These are phyloP conservation scores for Orientallactaga bullata DNA, from an alignment of 2,113 vertebrate genomes.

Conservation along the genomic window DNA sequence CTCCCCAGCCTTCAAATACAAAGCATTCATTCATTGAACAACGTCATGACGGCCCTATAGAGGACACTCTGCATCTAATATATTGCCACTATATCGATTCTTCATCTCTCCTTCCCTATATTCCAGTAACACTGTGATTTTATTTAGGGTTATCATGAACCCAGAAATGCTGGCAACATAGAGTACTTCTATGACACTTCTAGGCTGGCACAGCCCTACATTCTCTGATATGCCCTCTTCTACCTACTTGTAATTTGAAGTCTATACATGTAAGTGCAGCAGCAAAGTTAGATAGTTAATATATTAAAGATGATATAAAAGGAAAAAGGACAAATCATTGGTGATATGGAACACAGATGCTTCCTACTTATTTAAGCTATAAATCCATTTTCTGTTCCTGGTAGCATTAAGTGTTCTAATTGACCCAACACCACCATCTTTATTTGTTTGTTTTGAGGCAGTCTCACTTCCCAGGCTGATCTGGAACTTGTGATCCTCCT, in stretches of 20 bases:
- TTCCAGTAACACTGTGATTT: neutral
- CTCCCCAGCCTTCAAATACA: neutral
- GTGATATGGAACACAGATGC: neutral
- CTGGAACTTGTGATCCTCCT: no score
- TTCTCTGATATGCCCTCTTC: neutral
- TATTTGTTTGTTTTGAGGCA: neutral
- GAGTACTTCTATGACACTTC: no score
- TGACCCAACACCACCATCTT: neutral
- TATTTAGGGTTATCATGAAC: conserved; percentile 5
- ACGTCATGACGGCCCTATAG: neutral
- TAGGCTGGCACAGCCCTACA: neutral
- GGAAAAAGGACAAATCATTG: neutral
- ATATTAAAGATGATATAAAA: neutral
- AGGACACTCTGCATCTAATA: neutral
- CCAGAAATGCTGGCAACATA: neutral
- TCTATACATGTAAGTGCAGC: neutral
- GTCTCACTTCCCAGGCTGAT: no score
- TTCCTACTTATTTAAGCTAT: neutral
- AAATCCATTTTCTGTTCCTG: neutral
- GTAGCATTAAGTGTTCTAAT: conserved; percentile 9
- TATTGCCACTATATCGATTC: no score
- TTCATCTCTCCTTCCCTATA: neutral
- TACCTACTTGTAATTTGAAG: conserved; percentile 24
- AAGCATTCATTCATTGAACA: neutral
- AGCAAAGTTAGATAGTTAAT: neutral